phyloP scores from a whole-genome alignment of 2,113 vertebrate genomes.

The Phaetusa simplex region DNA sequence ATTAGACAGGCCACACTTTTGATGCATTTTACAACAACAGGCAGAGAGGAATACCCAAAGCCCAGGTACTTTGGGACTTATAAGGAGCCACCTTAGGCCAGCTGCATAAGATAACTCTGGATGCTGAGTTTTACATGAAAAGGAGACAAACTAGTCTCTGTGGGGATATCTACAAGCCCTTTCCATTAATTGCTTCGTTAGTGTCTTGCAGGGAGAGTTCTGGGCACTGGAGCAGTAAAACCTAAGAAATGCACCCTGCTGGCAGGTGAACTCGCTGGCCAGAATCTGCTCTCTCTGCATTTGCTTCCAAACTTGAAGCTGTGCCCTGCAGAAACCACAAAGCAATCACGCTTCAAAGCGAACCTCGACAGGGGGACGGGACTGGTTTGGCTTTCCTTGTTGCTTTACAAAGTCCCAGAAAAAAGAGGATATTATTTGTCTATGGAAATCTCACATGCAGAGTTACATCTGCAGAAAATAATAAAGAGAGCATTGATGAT shows the following conservation, averaged over 20 bases:
- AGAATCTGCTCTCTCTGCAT: background rate
- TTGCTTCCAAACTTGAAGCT: slow-evolving; percentile 31
- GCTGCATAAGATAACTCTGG: background rate
- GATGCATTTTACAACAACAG: background rate
- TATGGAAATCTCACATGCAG: background rate
- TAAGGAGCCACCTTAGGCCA: background rate
- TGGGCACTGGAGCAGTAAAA: background rate
- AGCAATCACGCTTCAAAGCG: slow-evolving; percentile 8
- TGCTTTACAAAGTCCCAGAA: slow-evolving; percentile 8
- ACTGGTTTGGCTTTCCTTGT: slow-evolving; percentile 10
- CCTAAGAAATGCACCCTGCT: slow-evolving; percentile 2
- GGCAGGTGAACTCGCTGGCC: slow-evolving; percentile 9
- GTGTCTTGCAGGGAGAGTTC: background rate
- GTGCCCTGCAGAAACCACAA: slow-evolving; percentile 26
- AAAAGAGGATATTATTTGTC: slow-evolving; percentile 9
- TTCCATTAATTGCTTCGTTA: background rate
- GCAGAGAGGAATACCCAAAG: background rate
- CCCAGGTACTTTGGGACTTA: background rate
- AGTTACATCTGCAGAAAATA: background rate
- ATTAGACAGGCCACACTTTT: background rate
- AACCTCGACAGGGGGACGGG: background rate
- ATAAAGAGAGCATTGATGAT: background rate
- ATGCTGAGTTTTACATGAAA: background rate
- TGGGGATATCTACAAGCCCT: background rate
- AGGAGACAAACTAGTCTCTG: background rate